Conservation (phyloP, 1,140 invertebrate species). For the Pogonus chalceus region DNA sequence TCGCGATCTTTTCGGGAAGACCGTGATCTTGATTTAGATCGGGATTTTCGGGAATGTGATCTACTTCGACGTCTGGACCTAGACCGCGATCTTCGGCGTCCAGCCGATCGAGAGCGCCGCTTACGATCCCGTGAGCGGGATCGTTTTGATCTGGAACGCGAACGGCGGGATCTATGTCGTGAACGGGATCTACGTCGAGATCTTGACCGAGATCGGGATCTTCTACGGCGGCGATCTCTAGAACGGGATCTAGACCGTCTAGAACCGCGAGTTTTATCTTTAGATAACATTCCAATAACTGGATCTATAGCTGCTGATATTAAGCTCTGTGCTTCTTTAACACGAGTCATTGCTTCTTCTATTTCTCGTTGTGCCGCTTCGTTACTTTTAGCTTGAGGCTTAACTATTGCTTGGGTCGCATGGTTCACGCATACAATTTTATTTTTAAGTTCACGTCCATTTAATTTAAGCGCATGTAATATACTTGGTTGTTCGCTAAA, state of each 20-base stretch:
- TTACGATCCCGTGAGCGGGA: slow-evolving; percentile 34
- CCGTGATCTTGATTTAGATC: slow-evolving; percentile 35
- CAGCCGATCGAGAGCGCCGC: slow-evolving; percentile 38
- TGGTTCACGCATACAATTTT: slow-evolving; percentile 65
- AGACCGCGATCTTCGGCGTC: slow-evolving; percentile 39
- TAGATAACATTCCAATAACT: slow-evolving; percentile 71
- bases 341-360: slow-evolving; percentile 92
- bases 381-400: slow-evolving; percentile 89
- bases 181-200: slow-evolving; percentile 46
- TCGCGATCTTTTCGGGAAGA: slow-evolving; percentile 30
- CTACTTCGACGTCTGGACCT: slow-evolving; percentile 33
- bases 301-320: slow-evolving; percentile 89
- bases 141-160: slow-evolving; percentile 33
- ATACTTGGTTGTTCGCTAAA: slow-evolving; percentile 87
- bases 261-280: slow-evolving; percentile 65
- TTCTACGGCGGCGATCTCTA: slow-evolving; percentile 39
- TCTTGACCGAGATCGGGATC: slow-evolving; percentile 38
- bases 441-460: slow-evolving; percentile 64
- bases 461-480: slow-evolving; percentile 76
- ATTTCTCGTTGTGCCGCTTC: slow-evolving; percentile 91
- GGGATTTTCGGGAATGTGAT: slow-evolving; percentile 35
- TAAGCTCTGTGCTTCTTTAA: slow-evolving; percentile 89
- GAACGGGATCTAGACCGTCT: slow-evolving; percentile 44
- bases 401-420: slow-evolving; percentile 81
- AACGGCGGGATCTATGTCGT: slow-evolving; percentile 41